Conservation (phyloP, 2,888 invertebrate species). For the Autographa gamma region DNA sequence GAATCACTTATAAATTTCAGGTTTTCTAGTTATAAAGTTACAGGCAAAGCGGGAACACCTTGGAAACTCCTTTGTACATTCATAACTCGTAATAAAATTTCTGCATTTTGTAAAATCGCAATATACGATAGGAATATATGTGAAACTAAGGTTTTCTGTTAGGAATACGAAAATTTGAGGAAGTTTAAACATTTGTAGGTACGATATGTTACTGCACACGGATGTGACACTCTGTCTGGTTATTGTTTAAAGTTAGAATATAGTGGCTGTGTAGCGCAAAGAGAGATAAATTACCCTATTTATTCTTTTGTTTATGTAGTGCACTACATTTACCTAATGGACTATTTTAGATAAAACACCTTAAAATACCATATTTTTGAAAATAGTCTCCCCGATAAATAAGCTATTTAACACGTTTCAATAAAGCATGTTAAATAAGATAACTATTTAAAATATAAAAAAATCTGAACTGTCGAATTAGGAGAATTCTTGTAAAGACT, state of each 20-base stretch:
- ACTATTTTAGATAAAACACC: no score
- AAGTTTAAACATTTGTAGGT: slow-evolving; percentile 29
- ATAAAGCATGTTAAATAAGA: no score
- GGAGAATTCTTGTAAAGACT: no score
- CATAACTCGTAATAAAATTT: slow-evolving; percentile 56
- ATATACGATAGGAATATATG: slow-evolving; percentile 39
- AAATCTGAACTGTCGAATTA: no score
- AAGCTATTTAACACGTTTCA: no score
- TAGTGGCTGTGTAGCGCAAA: neutral
- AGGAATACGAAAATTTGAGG: slow-evolving; percentile 51
- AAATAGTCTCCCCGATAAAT: no score
- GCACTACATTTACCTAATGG: neutral
- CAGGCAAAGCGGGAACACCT: slow-evolving; percentile 39
- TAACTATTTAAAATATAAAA: no score
- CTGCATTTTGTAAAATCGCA: slow-evolving; percentile 51
- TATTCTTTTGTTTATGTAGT: neutral
- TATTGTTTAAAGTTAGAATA: neutral
- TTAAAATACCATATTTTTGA: no score
- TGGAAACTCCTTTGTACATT: slow-evolving; percentile 50
- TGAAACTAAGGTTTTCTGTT: slow-evolving; percentile 40
- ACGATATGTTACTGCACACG: slow-evolving; percentile 24
- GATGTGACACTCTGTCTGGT: slow-evolving; percentile 17
- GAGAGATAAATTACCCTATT: neutral
- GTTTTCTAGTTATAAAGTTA: slow-evolving; percentile 47
- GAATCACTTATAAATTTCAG: slow-evolving; percentile 37